These are phyloP conservation scores for Steatocranus sp. DNA, from an alignment of 2,797 vertebrate species.

Conservation along the genomic window DNA sequence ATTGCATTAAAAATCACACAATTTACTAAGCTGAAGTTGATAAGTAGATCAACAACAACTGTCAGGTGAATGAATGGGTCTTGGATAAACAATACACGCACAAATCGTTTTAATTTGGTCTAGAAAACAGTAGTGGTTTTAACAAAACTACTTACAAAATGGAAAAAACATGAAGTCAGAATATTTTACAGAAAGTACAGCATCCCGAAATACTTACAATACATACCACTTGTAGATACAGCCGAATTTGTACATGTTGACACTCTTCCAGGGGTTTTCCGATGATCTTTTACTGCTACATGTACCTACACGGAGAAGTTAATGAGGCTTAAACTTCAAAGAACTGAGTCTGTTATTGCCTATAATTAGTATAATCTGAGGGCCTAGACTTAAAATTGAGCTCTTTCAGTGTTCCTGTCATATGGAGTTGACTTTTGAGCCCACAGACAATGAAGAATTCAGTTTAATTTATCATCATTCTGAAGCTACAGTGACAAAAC, in stretches of 20 bases:
- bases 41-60: background rate
- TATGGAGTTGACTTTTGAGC: constrained; percentile 17
- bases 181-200: background rate
- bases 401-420: constrained; percentile 20
- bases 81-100: background rate
- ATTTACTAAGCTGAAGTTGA: constrained; percentile 10
- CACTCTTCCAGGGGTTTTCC: constrained; percentile 53
- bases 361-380: constrained; percentile 60
- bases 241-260: constrained; percentile 8
- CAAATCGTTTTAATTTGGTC: background rate
- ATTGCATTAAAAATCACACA: constrained; percentile 26
- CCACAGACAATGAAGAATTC: constrained; percentile 18
- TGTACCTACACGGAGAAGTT: constrained; percentile 36
- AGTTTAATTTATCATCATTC: constrained; percentile 8
- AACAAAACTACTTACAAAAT: background rate
- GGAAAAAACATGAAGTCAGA: background rate
- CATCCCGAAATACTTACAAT: background rate
- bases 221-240: background rate
- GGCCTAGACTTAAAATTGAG: constrained; percentile 31
- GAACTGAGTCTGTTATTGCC: constrained; percentile 11
- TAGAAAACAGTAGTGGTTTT: background rate
- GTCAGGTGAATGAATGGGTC: background rate
- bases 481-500: constrained; percentile 19
- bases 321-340: constrained; percentile 49
- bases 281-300: background rate